A percentile compares a stretch with the other conserved stretches of the same genome.
Evolutionary conservation across 2,888 invertebrate genomes (phyloP).

Genomic region (Caradrina kadenii): DNA sequence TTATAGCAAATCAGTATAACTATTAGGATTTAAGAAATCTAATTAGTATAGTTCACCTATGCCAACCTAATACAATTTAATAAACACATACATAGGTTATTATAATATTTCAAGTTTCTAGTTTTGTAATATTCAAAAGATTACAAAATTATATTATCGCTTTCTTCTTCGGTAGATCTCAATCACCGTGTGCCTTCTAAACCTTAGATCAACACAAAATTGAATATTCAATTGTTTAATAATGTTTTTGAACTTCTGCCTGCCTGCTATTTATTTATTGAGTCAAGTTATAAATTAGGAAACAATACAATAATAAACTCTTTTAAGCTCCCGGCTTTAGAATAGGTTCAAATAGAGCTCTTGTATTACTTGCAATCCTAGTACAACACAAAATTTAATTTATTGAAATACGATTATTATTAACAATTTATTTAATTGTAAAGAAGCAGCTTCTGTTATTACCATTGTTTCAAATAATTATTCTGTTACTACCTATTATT

Average conservation of each 20-base stretch:
- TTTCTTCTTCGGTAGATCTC: not conserved
- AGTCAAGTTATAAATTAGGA: constrained; percentile 1
- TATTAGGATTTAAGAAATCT: not conserved
- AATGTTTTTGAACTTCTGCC: not conserved
- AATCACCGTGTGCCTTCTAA: not conserved
- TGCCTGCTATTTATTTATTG: not conserved
- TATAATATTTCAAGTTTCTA: too few species aligned
- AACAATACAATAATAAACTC: constrained; percentile 16
- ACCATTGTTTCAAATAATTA: constrained; percentile 17
- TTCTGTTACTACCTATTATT: not conserved
- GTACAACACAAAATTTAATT: constrained; percentile 18
- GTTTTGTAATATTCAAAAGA: too few species aligned
- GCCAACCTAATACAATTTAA: not conserved
- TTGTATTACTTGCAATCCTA: constrained; percentile 20
- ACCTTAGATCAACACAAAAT: constrained; percentile 6
- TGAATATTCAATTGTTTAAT: constrained; percentile 19
- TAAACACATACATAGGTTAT: not conserved
- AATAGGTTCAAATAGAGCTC: not conserved
- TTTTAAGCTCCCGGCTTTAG: not conserved
- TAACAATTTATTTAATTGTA: constrained; percentile 16
- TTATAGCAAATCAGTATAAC: not conserved
- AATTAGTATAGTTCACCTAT: not conserved
- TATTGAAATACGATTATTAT: constrained; percentile 7
- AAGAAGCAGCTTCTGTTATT: not conserved
- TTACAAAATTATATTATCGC: too few species aligned